Evolutionary conservation across 2,888 invertebrate genomes (phyloP), one percentile per base, ranked within the genome.

Genomic region (Candidula unifasciata): DNA sequence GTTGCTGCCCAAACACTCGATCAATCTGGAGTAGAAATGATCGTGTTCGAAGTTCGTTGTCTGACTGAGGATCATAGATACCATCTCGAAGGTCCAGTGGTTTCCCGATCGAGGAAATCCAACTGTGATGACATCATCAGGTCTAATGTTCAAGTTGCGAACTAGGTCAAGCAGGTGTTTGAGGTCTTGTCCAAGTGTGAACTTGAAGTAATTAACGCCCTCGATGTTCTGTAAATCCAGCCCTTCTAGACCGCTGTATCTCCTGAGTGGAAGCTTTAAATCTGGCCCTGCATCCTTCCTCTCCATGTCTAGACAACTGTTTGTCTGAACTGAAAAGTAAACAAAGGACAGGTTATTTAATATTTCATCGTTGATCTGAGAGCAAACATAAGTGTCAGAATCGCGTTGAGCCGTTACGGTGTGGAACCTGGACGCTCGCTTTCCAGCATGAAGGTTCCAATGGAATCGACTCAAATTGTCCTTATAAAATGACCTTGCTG

Each of bases 81-180:
- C 69, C 24, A 80, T 16, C 24, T 80, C 80, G 33, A 69, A 80
- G 8, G 80, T 80, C 80, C 80, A 80, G 54, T 80, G 80, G 80
- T 80, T 80, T 30, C 80, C 69, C 6, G 69, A 54, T 37, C 69
- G 27, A 33, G 80, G 69, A n/a, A 80, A 69, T 3, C 80, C 80
- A 8, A 80, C 24, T 24, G 80, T 80, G 2, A 80, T 52, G 6
- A 80, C 80, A n/a, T 80, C 80, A 69, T 80, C 80, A 13, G 30
- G 24, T 27, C 80, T 52, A 30, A 80, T 30, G 21, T 68, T 6
- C 18, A 80, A 10, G 10, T 69, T 30, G 8, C 80, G 44, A 2
- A 57, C 69, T 3, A 68, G 33, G 27, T 27, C 21, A 1, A 21
- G 57, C n/a, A 54, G 8, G 52, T 80, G 24, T 5, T 24, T n/a